Evolutionary conservation across 2,888 invertebrate genomes (phyloP).

Genomic region (Platycheirus albimanus): DNA sequence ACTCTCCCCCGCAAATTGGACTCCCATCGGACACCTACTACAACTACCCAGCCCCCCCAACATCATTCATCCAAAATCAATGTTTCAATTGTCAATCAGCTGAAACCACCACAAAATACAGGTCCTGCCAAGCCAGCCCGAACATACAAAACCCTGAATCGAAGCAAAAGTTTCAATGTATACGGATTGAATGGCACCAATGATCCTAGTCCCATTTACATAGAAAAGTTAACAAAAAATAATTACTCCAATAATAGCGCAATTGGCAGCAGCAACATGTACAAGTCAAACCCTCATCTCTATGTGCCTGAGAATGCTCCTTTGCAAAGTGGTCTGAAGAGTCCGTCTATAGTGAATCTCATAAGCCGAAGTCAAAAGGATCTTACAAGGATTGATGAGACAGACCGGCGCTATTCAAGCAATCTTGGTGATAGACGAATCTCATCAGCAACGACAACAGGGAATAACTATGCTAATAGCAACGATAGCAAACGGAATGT

Average conservation of each 20-base stretch:
- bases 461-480: conserved; percentile 53
- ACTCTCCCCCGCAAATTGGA: conserved; percentile 88
- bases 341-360: conserved; percentile 93
- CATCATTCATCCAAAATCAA: conserved; percentile 86
- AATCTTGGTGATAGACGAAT: conserved; percentile 70
- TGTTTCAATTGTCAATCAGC: conserved; percentile 85
- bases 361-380: conserved; percentile 93
- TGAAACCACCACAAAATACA: conserved; percentile 81
- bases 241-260: conserved; percentile 79
- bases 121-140: conserved; percentile 91
- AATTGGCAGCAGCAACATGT: conserved; percentile 83
- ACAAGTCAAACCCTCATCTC: conserved; percentile 91
- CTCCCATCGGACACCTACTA: conserved; percentile 75
- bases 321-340: conserved; percentile 85
- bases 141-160: conserved; percentile 89
- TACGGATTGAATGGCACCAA: conserved; percentile 85
- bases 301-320: conserved; percentile 84
- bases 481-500: conserved; percentile 85
- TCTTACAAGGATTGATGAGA: conserved; percentile 85
- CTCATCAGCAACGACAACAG: conserved; percentile 48
- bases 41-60: conserved; percentile 71
- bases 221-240: conserved; percentile 81
- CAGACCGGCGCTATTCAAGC: conserved; percentile 78
- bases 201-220: conserved; percentile 82
- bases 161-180: conserved; percentile 94